These are phyloP conservation scores for Ammodytes marinus DNA, from an alignment of 2,113 vertebrate species.

Conservation along the genomic window DNA sequence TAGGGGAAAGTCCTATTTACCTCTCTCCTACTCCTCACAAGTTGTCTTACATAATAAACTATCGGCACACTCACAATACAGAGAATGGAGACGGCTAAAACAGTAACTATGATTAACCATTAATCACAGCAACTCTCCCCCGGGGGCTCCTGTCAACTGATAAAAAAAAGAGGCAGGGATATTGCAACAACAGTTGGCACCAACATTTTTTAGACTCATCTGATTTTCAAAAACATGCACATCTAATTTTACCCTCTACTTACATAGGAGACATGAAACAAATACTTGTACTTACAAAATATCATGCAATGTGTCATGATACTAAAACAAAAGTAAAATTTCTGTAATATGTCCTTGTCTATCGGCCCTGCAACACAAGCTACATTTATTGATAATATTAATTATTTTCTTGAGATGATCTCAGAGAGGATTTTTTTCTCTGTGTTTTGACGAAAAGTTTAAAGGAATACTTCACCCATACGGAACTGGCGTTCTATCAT, in stretches of 20 bases:
- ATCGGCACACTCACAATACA: constrained; percentile 16
- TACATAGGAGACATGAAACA: neutral
- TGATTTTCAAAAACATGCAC: neutral
- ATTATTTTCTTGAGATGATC: neutral
- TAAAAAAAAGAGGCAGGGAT: neutral
- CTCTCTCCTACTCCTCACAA: neutral
- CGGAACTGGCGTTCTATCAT: no score
- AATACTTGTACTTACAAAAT: neutral
- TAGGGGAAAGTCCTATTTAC: neutral
- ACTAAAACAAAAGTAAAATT: neutral
- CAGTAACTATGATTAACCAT: constrained; percentile 59
- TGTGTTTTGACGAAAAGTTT: neutral
- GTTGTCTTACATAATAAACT: constrained; percentile 32
- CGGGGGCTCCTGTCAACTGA: constrained; percentile 8
- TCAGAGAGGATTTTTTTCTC: neutral
- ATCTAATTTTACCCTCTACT: neutral
- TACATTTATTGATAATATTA: neutral
- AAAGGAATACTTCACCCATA: no score
- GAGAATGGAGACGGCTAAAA: constrained; percentile 65
- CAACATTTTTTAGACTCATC: neutral
- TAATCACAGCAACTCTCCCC: constrained; percentile 63
- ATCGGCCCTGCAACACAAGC: neutral
- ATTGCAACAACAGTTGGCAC: neutral
- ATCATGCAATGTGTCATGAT: neutral
- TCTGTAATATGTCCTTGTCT: neutral